Evolutionary conservation across 2,888 invertebrate species (phyloP), one percentile per base, ranked within the genome.

Genomic region (Aporophyla nigra): DNA sequence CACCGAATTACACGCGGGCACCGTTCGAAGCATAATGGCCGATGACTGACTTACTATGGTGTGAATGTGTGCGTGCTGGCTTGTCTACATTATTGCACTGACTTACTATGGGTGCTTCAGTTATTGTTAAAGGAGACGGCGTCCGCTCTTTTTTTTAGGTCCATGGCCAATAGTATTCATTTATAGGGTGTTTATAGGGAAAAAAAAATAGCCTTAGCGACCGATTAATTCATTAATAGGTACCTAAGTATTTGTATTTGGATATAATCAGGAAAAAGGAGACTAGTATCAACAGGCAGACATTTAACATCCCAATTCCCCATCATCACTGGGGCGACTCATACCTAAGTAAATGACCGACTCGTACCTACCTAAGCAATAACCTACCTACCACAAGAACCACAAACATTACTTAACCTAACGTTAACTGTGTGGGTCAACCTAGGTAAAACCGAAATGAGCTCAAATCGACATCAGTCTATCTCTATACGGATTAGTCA

Each of bases 361-460:
- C 19, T 73, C 19, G 10, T 73, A 71, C 21, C 27, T 65, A 24
- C 21, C n/a, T 56, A 16, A 49, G 40, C 27, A 33, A 76, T 54
- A 73, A 54, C 33, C 7, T 49, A 40, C 40, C 33, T 12, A 71
- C 40, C 14, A 19, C n/a, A 58, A 21, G 4, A 27, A 40, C 46
- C 61, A 33, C 79, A 61, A 54, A 59, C 53, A 78, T 59, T 33
- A 77, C 33, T 33, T 33, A 40, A 27, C 51, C 24, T 46, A 46
- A 27, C 16, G 21, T 51, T 27, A 33, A 27, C 43, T 40, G 33
- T 56, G 33, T 46, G 24, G 79, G 40, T 59, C 40, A 76, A 54
- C 49, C 4, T n/a, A 27, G 54, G 61, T 49, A 62, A 49, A 79
- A 71, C 61, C 72, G n/a, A 75, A 46, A 54, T 54, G 16, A 40